Percentiles rank a stretch among this genome's conserved stretches.
These are phyloP conservation scores for Lepidochrysops patricia DNA, from an alignment of 2,888 invertebrate genomes.

Conservation along the genomic window DNA sequence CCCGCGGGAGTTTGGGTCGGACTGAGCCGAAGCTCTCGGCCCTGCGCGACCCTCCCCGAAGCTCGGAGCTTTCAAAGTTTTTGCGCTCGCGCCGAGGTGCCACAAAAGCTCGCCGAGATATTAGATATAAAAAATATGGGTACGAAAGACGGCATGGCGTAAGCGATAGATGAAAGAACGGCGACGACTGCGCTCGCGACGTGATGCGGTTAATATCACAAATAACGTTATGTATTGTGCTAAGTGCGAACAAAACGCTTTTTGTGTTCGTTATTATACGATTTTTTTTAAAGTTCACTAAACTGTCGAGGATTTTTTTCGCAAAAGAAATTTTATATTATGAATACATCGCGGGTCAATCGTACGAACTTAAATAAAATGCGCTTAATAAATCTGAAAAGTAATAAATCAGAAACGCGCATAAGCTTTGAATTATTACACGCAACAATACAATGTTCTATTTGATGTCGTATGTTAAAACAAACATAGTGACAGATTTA, in stretches of 20 bases:
- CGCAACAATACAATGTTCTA: background rate
- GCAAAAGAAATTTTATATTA: background rate
- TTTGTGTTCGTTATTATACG: conserved; percentile 17
- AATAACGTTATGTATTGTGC: conserved; percentile 53
- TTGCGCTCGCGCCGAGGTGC: conserved; percentile 69
- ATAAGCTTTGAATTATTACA: background rate
- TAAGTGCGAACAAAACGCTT: conserved; percentile 54
- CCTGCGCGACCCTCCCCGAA: conserved; percentile 54
- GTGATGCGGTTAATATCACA: conserved; percentile 58
- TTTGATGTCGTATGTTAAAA: conserved; percentile 2
- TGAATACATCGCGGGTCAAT: background rate
- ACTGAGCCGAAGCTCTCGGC: conserved; percentile 37
- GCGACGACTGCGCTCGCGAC: conserved; percentile 46
- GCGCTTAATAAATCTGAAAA: background rate
- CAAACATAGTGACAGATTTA: conserved; percentile 10
- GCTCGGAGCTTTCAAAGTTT: conserved; percentile 66
- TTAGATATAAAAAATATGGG: conserved; percentile 65
- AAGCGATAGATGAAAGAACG: conserved; percentile 53
- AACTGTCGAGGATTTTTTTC: background rate
- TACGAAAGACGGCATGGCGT: conserved; percentile 55
- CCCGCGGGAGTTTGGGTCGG: conserved; percentile 39
- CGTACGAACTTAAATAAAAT: background rate
- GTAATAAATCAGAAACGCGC: background rate
- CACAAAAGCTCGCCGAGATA: conserved; percentile 72
- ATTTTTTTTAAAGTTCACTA: conserved; percentile 7